A percentile compares a stretch with the other conserved stretches of the same genome.
These are phyloP conservation scores for Poecile montanus DNA, from an alignment of 2,797 vertebrate species.

Conservation along the genomic window DNA sequence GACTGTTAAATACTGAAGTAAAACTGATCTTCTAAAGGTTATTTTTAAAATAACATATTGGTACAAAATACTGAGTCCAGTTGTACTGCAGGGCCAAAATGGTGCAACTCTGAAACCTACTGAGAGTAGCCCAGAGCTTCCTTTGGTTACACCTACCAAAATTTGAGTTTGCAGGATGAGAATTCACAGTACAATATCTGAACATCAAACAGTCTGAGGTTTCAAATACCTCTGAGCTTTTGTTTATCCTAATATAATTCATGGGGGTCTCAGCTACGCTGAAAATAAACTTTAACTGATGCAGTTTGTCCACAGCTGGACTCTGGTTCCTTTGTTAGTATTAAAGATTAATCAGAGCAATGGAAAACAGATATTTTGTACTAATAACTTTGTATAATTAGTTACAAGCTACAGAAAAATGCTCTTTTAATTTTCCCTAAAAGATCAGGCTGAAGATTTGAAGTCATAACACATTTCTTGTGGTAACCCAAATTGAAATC, in stretches of 20 bases:
- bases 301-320: background rate
- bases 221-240: background rate
- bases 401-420: background rate
- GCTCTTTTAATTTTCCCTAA: background rate
- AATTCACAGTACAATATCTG: background rate
- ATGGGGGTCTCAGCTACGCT: background rate
- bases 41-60: background rate
- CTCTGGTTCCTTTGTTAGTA: background rate
- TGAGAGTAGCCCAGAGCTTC: background rate
- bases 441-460: background rate
- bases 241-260: background rate
- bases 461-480: background rate
- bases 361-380: background rate
- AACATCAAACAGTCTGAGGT: background rate
- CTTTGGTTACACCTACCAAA: background rate
- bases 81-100: background rate
- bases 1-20: background rate
- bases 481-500: background rate
- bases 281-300: background rate
- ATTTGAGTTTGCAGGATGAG: background rate
- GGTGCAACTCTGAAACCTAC: background rate
- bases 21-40: background rate
- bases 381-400: background rate
- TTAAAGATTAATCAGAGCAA: background rate
- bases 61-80: background rate